phyloP scores from a whole-genome alignment of 2,888 invertebrate genomes.

The Leucophenga montana region DNA sequence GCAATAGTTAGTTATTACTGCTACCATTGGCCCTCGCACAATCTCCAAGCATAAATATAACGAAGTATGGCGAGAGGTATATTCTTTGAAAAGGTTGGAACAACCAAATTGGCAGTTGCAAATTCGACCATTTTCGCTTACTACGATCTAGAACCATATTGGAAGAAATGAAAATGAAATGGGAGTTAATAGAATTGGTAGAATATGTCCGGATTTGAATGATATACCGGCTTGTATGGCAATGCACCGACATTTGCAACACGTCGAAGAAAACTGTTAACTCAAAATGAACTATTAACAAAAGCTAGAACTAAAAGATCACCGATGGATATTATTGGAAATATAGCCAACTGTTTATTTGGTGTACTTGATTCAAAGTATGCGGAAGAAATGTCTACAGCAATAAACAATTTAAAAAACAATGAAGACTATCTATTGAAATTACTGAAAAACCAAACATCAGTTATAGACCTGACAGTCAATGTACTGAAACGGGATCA shows the following conservation, averaged over 20 bases:
- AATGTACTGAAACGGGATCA: no score
- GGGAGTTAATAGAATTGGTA: no score
- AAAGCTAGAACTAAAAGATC: no score
- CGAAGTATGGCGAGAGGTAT: not conserved
- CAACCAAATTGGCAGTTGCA: not conserved
- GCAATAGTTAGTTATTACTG: not conserved
- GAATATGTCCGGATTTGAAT: no score
- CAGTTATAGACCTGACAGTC: slow-evolving; percentile 36
- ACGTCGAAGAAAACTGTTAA: no score
- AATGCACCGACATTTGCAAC: no score
- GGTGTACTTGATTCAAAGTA: slow-evolving; percentile 39
- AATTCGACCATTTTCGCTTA: not conserved
- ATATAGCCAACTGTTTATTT: no score
- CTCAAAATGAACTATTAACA: no score
- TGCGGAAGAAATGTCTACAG: slow-evolving; percentile 36
- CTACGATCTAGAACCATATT: not conserved
- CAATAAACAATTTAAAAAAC: slow-evolving; percentile 31
- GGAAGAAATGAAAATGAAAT: no score
- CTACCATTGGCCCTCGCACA: not conserved
- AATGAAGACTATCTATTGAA: slow-evolving; percentile 30
- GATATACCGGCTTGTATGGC: no score
- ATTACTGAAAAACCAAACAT: slow-evolving; percentile 36
- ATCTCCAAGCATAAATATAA: not conserved
- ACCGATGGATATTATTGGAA: no score
- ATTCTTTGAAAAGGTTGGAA: not conserved